These are phyloP conservation scores for Pseudachorutes palmiensis DNA, from an alignment of 1,140 invertebrate genomes.

Conservation along the genomic window DNA sequence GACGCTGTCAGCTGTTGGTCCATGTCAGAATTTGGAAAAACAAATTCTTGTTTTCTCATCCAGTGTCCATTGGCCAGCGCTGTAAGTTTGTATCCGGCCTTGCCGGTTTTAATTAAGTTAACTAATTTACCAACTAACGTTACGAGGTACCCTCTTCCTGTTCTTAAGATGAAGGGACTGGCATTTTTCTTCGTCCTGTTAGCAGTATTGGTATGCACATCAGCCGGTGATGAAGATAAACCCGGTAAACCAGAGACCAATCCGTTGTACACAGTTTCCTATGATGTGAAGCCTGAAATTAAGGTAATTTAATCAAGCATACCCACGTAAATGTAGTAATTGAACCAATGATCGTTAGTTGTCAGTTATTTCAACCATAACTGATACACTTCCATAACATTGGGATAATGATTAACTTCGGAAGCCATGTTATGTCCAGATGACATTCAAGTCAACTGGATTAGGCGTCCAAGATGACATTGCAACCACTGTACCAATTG, in stretches of 20 bases:
- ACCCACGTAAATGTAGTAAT: not conserved
- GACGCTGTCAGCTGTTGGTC: no score
- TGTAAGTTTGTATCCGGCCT: no score
- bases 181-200: no score
- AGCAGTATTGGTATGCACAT: no score
- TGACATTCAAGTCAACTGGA: not conserved
- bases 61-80: no score
- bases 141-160: no score
- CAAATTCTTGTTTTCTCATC: no score
- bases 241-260: conserved; percentile 36
- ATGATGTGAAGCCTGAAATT: conserved; percentile 71
- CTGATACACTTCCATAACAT: conserved; percentile 29
- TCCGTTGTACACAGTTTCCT: conserved; percentile 43
- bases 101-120: no score
- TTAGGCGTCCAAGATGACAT: not conserved
- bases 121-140: no score
- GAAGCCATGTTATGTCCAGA: not conserved
- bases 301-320: conserved; percentile 49
- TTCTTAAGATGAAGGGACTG: no score
- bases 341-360: conserved; percentile 35
- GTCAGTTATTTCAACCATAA: conserved; percentile 7
- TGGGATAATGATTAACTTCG: conserved; percentile 18
- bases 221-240: no score
- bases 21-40: no score
- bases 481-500: not conserved